Conservation (phyloP, 2,797 vertebrate species). For the Muscicapa striata region DNA sequence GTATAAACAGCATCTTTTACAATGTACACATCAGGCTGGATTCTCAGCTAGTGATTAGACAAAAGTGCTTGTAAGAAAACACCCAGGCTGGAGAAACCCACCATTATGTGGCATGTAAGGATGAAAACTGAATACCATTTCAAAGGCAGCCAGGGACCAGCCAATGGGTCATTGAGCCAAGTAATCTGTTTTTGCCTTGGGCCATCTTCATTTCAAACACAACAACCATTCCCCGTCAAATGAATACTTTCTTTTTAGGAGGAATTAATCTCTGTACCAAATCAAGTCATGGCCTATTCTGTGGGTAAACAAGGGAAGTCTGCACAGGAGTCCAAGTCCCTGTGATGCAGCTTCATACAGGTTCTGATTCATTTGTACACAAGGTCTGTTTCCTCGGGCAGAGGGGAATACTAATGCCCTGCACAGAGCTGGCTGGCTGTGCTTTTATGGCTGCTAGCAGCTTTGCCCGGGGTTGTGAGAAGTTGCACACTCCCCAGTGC, state of each 20-base stretch:
- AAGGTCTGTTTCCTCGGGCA: background rate
- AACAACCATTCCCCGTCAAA: background rate
- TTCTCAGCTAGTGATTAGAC: conserved; percentile 19
- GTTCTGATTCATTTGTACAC: background rate
- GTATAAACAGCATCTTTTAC: conserved; percentile 51
- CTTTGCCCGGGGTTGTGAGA: background rate
- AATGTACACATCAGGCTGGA: conserved; percentile 1
- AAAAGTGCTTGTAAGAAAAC: conserved; percentile 36
- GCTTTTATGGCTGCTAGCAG: background rate
- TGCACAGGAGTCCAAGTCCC: background rate
- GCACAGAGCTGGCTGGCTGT: background rate
- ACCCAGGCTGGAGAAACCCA: background rate
- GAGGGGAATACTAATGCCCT: background rate
- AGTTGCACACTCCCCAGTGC: background rate
- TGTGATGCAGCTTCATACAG: background rate
- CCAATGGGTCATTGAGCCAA: background rate
- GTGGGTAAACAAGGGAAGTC: background rate
- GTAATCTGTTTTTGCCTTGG: background rate
- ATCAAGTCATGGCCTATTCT: background rate
- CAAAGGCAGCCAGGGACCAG: background rate
- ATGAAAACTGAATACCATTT: background rate
- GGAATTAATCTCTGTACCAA: conserved; percentile 16
- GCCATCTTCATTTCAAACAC: conserved; percentile 7
- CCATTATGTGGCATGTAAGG: background rate
- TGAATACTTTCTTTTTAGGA: background rate